Conservation (phyloP, 1,140 invertebrate genomes). For the Lucilia sericata region DNA sequence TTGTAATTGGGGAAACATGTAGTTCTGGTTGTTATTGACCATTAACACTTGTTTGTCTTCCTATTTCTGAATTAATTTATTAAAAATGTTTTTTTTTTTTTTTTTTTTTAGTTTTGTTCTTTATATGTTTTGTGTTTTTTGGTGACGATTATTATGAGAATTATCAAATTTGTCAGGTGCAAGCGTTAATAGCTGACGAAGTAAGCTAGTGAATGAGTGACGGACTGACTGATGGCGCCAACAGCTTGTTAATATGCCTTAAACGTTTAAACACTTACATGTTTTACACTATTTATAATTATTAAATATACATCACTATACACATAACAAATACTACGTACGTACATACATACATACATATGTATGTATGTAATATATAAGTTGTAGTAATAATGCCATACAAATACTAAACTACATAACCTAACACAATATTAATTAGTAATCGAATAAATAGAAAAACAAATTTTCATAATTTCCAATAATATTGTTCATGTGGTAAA, state of each 20-base stretch:
- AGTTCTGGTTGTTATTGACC: neutral
- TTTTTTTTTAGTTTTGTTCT: neutral
- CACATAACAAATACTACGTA: neutral
- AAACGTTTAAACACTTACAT: conserved; percentile 40
- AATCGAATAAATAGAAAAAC: conserved; percentile 14
- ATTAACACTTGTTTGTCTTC: conserved; percentile 8
- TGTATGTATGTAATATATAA: too few species aligned
- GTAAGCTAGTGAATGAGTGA: neutral
- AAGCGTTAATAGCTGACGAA: neutral
- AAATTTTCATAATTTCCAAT: neutral
- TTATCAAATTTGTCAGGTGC: conserved; percentile 9
- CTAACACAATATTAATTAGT: conserved; percentile 30
- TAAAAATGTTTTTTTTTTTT: neutral
- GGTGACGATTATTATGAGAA: conserved; percentile 22
- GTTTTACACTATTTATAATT: conserved; percentile 20
- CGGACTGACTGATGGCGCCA: conserved; percentile 28
- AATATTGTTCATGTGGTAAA: neutral
- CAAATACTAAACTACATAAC: neutral
- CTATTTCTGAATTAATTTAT: conserved; percentile 5
- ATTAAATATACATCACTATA: neutral
- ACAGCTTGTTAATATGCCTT: conserved; percentile 30
- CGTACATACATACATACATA: neutral
- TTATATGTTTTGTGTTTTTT: neutral
- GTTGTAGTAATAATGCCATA: too few species aligned
- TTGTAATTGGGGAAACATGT: neutral